Evolutionary conservation across 2,797 vertebrate species (phyloP), one percentile per base, ranked within the genome.

Genomic region (Chelidonichthys spinosus): DNA sequence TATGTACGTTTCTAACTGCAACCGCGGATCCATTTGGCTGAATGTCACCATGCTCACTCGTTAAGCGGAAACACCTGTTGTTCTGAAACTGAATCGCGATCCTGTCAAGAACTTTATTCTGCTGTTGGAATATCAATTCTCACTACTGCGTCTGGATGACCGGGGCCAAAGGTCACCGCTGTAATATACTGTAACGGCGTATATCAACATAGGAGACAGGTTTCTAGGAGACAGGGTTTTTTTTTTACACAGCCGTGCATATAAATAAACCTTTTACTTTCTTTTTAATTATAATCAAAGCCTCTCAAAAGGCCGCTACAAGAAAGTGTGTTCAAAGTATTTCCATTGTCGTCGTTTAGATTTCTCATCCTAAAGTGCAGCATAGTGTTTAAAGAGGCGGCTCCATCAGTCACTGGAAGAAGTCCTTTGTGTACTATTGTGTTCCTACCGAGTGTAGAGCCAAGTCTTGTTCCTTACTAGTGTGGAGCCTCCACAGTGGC

Each of bases 401-500:
- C 18, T 62, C 17, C 55, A 66, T 77, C 50, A 70, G 42, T 62
- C 46, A 42, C 10, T 7, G 35, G 56, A 35, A 35, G 39, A 10
- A 55, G 33, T 37, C 47, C 36, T 72, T 63, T 69, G 46, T 67
- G 62, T 14, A 13, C 39, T 11, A 8, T 70, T 63, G 53, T 86
- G 36, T 55, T 71, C 15, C 14, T 11, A 39, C 44, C 9, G 63
- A 67, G 61, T 33, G n/a, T 9, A n/a, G 43, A 67, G 49, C 46
- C n/a, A 39, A 43, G 37, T 42, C 33, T 7, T 14, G 59, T 42
- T 70, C 40, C 13, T 70, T 46, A 50, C 54, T 63, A 25, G 60
- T 59, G 49, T n/a, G 11, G 46, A 61, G 43, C 56, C 69, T 78
- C 36, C 54, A 55, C 50, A 39, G 58, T 73, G 69, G 44, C 58